phyloP scores from a whole-genome alignment of 1,140 invertebrate genomes.

The Notospermus geniculatus region DNA sequence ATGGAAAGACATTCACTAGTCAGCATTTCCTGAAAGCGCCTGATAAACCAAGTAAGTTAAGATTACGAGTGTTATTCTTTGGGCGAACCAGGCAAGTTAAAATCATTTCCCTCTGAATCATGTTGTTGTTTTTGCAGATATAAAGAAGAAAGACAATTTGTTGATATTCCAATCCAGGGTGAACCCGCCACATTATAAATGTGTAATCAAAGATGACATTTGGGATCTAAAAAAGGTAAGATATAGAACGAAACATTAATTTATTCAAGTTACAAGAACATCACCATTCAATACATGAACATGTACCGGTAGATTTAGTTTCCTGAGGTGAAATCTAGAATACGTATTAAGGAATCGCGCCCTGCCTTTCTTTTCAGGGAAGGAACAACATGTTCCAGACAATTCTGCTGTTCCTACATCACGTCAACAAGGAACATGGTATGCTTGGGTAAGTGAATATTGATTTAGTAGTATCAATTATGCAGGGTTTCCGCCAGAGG shows the following conservation, averaged over 20 bases:
- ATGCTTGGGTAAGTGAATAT: constrained; percentile 71
- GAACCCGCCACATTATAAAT: constrained; percentile 72
- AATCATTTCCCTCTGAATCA: too few relatives aligned
- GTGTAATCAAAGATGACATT: constrained; percentile 65
- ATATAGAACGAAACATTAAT: too few relatives aligned
- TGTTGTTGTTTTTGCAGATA: constrained; percentile 18
- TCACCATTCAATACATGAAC: too few relatives aligned
- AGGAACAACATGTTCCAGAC: constrained; percentile 81
- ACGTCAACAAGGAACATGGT: constrained; percentile 71
- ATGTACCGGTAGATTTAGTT: too few relatives aligned
- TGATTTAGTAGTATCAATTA: too few relatives aligned
- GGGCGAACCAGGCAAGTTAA: too few relatives aligned
- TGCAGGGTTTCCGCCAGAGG: too few relatives aligned
- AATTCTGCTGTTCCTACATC: constrained; percentile 74
- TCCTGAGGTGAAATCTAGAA: too few relatives aligned
- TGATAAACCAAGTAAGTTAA: constrained; percentile 60
- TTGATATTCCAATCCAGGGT: constrained; percentile 57
- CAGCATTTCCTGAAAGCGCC: constrained; percentile 63
- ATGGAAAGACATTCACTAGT: constrained; percentile 73
- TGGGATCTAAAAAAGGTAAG: constrained; percentile 69
- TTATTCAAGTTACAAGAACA: too few relatives aligned
- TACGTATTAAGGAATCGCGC: too few relatives aligned
- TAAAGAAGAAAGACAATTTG: constrained; percentile 47
- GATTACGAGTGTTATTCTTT: too few relatives aligned
- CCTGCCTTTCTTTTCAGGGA: constrained; percentile 63